Conservation (phyloP, 2,113 vertebrate species). For the Taurulus bubalis region DNA sequence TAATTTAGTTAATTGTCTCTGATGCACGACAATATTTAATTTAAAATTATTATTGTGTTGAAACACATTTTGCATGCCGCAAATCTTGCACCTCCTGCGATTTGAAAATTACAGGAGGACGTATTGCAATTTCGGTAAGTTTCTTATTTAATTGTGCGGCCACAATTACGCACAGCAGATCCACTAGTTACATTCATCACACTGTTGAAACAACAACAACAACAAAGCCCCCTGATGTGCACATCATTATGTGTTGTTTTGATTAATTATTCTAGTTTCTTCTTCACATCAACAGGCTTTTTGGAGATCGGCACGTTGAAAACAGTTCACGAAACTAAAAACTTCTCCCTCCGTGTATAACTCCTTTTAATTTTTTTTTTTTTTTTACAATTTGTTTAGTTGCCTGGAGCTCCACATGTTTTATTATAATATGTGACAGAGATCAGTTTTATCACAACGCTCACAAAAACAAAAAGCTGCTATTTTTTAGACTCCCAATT, state of each 20-base stretch:
- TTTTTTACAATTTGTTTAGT: background rate
- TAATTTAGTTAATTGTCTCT: background rate
- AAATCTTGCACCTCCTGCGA: background rate
- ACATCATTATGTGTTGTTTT: background rate
- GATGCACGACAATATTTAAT: background rate
- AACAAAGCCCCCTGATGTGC: background rate
- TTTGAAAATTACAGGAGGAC: background rate
- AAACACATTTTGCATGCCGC: background rate
- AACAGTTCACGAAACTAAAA: no score
- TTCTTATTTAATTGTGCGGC: background rate
- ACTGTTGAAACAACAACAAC: background rate
- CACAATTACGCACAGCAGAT: background rate
- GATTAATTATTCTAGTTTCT: background rate
- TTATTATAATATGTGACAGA: background rate
- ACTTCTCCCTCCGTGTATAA: background rate
- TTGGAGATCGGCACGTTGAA: no score
- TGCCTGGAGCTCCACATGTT: background rate
- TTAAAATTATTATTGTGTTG: background rate
- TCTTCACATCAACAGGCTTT: no score
- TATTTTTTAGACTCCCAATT: background rate
- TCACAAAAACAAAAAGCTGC: background rate
- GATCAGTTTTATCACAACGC: background rate
- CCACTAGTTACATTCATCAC: background rate
- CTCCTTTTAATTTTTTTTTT: no score
- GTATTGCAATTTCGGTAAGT: background rate